phyloP scores from a whole-genome alignment of 2,888 invertebrate species.

The Tipula helvola region DNA sequence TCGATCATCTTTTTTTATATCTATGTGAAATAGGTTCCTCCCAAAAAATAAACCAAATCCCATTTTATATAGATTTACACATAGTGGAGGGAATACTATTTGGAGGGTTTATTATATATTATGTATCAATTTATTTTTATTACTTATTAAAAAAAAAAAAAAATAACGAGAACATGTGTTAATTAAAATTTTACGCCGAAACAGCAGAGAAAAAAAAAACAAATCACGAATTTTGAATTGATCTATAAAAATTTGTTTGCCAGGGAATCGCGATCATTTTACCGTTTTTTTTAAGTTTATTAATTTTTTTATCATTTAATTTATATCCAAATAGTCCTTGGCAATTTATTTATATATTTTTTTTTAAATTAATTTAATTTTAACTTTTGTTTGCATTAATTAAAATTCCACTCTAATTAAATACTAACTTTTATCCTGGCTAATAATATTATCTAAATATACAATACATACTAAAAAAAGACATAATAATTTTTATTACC shows the following conservation, averaged over 20 bases:
- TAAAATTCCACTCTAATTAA: background rate
- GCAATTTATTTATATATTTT: slow-evolving; percentile 12
- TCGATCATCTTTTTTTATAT: background rate
- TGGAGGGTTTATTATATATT: background rate
- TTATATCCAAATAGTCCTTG: slow-evolving; percentile 12
- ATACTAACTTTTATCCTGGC: background rate
- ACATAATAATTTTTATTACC: background rate
- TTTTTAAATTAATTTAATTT: slow-evolving; percentile 10
- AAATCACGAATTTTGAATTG: background rate
- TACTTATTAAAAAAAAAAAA: background rate
- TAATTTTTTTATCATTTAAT: background rate
- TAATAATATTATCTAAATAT: background rate
- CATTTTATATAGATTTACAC: background rate
- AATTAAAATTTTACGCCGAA: background rate
- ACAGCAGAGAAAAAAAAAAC: background rate
- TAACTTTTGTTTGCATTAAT: background rate
- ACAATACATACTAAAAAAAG: background rate
- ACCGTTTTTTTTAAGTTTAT: background rate
- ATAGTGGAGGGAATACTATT: background rate
- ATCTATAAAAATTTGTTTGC: slow-evolving; percentile 9
- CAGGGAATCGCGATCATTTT: slow-evolving; percentile 15
- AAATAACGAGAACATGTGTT: background rate
- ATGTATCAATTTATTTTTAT: background rate
- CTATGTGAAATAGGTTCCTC: background rate
- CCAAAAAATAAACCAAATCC: background rate